A percentile compares a stretch with the other conserved stretches of the same genome.
These are phyloP conservation scores for Macrosiphum euphorbiae DNA, from an alignment of 2,888 invertebrate genomes.

Conservation along the genomic window DNA sequence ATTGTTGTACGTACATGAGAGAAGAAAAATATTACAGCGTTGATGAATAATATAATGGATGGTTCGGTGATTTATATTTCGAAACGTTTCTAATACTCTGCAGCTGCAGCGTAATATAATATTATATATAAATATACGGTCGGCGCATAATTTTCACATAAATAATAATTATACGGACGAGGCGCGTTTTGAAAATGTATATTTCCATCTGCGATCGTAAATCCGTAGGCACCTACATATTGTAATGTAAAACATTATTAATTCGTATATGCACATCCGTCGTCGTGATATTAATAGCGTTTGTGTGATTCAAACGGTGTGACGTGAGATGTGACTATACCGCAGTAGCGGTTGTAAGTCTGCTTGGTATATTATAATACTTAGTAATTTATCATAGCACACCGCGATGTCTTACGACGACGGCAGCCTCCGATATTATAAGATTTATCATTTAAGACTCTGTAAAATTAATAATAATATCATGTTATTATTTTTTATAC, in stretches of 20 bases:
- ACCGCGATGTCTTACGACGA: not conserved
- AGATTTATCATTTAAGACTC: not conserved
- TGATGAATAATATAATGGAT: conserved; percentile 31
- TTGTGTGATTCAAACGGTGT: not conserved
- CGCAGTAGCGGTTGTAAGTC: not conserved
- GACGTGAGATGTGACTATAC: not conserved
- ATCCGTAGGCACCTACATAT: not conserved
- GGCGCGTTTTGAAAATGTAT: not conserved
- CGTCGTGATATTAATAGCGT: not conserved
- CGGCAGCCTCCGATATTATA: not conserved
- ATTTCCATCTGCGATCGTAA: not conserved
- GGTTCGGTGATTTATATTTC: conserved; percentile 4
- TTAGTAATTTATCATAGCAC: not conserved
- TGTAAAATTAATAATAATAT: not conserved
- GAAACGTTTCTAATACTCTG: not conserved
- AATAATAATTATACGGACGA: conserved; percentile 28
- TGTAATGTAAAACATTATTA: not conserved
- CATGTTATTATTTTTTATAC: not conserved
- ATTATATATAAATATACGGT: not conserved
- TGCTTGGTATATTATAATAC: not conserved
- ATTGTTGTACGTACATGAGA: not conserved
- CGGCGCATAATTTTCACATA: conserved; percentile 18
- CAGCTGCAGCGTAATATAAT: not conserved
- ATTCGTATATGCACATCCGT: not conserved
- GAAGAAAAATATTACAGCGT: not conserved